Evolutionary conservation across 2,888 invertebrate genomes (phyloP), one percentile per base, ranked within the genome.

Genomic region (Hermodice carunculata): DNA sequence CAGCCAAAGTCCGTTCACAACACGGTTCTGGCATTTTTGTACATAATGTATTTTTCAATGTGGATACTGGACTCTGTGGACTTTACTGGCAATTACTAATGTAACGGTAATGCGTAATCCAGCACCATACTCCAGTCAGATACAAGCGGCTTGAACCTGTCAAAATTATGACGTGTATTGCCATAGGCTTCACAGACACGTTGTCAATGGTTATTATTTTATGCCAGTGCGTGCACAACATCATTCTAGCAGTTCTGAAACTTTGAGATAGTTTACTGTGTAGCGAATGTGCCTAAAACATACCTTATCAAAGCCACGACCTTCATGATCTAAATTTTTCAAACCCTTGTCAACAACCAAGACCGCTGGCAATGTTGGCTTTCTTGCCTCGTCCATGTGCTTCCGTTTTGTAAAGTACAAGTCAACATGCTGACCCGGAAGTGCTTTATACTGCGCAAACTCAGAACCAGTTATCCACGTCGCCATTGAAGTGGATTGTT

Each of bases 221-320:
- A 14, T 37, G 14, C 40, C 14, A 37, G 14, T 37, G 40, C 40
- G 40, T 37, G 8, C 40, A 37, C 14, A 14, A 14, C n/a, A n/a
- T n/a, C n/a, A n/a, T n/a, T n/a, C n/a, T n/a, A n/a, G n/a, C n/a
- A n/a, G n/a, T n/a, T n/a, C n/a, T n/a, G n/a, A n/a, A n/a, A n/a
- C n/a, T n/a, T n/a, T 40, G n/a, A 17, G 1, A 17, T 14, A 40
- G 14, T 40, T 40, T 40, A 40, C 40, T 17, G 40, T 40, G n/a
- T 40, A 17, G n/a, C n/a, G 14, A n/a, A 1, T 40, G 40, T 1
- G 40, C 4, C 11, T 31, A 11, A 52, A 8, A 11, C 51, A 57
- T 37, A 63, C 63, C 63, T 63, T 31, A 63, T 63, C 29, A 63
- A 42, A 26, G 56, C 63, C 2, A 57, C 63, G 28, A 63, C 63